Evolutionary conservation across 2,113 vertebrate genomes (phyloP), one percentile per base, ranked within the genome.

Genomic region (Anoura caudifer): DNA sequence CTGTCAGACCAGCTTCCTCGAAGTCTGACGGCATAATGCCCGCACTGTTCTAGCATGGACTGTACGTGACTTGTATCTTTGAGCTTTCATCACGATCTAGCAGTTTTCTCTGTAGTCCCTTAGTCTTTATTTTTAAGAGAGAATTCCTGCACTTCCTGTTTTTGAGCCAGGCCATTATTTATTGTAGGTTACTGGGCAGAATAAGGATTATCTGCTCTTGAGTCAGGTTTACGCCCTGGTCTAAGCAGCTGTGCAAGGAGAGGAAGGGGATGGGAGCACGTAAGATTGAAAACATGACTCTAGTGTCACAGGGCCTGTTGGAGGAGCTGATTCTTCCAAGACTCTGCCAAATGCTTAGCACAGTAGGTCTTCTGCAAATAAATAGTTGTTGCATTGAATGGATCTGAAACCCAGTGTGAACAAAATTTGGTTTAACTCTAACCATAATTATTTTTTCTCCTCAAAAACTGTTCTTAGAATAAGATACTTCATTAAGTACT

Each of bases 401-500:
- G 61, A 70, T 77, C 24, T 79, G 54, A 94, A 93, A 88, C 26
- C 13, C 72, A 90, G 73, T 80, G 63, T 76, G 63, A 92, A 69
- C 3, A 85, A 41, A 69, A 85, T 95, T 94, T 95, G 24, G 17
- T 70, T 94, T 31, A 81, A 24, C 22, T 95, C 28, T 94, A 82
- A 82, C 28, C 26, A 28, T 5, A 54, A 80, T 81, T 85, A 45
- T 82, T 90, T 54, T 93, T 94, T 73, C 69, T 81, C 22, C 4
- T 90, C 45, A 73, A 86, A 81, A 54, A 92, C 7, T 94, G 59
- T 83, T 47, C 56, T 91, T 65, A 75, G 87, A 61, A 85, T 87
- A 92, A 65, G 38, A 75, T 91, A 86, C 16, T 90, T 95, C 84
- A 95, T 96, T 95, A 96, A 97, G 69, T 77, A 92, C 12, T 38